Conservation (phyloP, 2,888 invertebrate genomes). For the Chalcosyrphus nemorum region DNA sequence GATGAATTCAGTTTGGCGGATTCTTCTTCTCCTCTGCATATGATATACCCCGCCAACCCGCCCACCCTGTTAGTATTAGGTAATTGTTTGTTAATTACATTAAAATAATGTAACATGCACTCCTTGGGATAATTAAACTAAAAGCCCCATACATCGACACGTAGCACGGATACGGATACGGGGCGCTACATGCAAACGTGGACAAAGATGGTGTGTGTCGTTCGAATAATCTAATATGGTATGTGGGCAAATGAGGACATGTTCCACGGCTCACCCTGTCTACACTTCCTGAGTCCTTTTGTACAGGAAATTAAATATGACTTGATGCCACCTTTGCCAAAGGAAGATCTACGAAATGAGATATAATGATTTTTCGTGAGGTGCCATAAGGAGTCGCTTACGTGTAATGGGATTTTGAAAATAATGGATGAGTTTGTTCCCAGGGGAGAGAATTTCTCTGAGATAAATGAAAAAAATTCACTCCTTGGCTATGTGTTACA, state of each 20-base stretch:
- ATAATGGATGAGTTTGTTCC: constrained; percentile 39
- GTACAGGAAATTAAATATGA: constrained; percentile 65
- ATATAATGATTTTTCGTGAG: constrained; percentile 43
- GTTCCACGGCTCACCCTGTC: constrained; percentile 47
- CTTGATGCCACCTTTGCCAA: constrained; percentile 49
- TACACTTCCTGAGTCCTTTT: constrained; percentile 47
- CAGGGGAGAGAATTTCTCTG: not conserved
- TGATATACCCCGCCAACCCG: too few relatives aligned
- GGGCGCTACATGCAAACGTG: not conserved
- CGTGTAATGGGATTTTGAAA: constrained; percentile 47
- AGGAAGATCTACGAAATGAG: constrained; percentile 26
- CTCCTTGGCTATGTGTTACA: constrained; percentile 7
- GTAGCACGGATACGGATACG: not conserved
- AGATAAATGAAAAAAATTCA: constrained; percentile 20
- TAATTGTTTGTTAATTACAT: constrained; percentile 68
- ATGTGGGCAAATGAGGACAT: constrained; percentile 47
- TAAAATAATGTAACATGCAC: constrained; percentile 65
- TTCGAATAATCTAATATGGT: constrained; percentile 37
- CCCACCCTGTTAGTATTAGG: constrained; percentile 43
- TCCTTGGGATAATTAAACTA: constrained; percentile 58
- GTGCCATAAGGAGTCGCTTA: constrained; percentile 35
- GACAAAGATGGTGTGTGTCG: not conserved
- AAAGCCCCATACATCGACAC: constrained; percentile 1
- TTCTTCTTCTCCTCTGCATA: not conserved
- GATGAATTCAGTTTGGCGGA: not conserved